These are phyloP conservation scores for Plecotus auritus DNA, from an alignment of 2,113 vertebrate species.

Conservation along the genomic window DNA sequence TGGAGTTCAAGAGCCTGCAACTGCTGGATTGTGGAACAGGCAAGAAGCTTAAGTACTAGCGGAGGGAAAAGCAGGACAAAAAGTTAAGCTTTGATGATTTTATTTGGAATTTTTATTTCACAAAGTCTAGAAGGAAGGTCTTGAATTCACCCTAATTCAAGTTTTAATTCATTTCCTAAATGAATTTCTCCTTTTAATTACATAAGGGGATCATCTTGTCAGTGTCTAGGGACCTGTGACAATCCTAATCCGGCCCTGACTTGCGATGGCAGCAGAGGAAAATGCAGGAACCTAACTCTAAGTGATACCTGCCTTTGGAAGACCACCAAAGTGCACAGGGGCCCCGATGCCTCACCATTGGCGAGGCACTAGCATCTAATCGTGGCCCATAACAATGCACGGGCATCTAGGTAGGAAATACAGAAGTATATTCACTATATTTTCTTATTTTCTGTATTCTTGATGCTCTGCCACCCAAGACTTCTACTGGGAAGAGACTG, in stretches of 20 bases:
- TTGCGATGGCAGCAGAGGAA: neutral
- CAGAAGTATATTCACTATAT: neutral
- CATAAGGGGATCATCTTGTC: neutral
- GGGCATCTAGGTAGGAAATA: neutral
- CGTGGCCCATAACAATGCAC: no score
- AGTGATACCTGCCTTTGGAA: neutral
- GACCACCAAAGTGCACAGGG: neutral
- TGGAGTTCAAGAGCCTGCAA: accelerated
- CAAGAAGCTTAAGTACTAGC: accelerated
- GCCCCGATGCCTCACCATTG: no score
- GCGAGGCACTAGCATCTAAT: no score
- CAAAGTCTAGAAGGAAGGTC: neutral
- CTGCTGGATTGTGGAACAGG: accelerated
- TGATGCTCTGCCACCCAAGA: neutral
- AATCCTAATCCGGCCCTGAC: neutral
- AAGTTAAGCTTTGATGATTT: neutral
- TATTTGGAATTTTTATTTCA: neutral
- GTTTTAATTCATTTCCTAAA: neutral
- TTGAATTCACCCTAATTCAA: neutral
- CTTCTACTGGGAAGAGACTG: neutral
- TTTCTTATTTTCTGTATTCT: neutral
- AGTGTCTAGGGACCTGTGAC: neutral
- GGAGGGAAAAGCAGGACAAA: neutral
- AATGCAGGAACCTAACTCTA: neutral
- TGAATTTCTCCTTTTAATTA: neutral